phyloP scores from a whole-genome alignment of 1,140 invertebrate species.

The Samia ricini region DNA sequence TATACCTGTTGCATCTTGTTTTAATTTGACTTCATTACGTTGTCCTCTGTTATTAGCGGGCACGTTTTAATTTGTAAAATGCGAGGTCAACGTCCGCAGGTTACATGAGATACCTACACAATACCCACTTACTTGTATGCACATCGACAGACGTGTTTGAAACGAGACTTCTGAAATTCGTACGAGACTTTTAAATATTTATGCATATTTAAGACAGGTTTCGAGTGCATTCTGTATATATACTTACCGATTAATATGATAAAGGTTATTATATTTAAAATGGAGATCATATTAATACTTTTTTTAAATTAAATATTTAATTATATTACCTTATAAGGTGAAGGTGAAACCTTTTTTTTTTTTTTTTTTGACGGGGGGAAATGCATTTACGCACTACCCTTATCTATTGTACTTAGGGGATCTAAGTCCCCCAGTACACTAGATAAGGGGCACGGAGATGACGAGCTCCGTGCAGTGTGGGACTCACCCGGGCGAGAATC shows the following conservation, averaged over 20 bases:
- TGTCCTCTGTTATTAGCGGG: constrained; percentile 14
- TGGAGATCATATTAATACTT: too few species aligned
- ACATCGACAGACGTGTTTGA: neutral
- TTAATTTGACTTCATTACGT: neutral
- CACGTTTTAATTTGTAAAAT: constrained; percentile 17
- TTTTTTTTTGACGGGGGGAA: too few species aligned
- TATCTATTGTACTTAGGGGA: too few species aligned
- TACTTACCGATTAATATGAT: neutral
- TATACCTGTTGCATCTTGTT: neutral
- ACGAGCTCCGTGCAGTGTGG: too few species aligned
- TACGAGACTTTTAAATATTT: neutral
- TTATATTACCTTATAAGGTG: too few species aligned
- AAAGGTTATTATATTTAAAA: too few species aligned
- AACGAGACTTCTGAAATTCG: neutral
- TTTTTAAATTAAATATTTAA: too few species aligned
- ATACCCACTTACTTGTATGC: neutral
- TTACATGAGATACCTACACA: neutral
- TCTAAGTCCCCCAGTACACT: too few species aligned
- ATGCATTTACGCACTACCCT: too few species aligned
- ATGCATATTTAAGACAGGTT: neutral
- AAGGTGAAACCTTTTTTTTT: too few species aligned
- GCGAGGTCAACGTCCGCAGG: constrained; percentile 16
- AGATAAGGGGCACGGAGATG: too few species aligned
- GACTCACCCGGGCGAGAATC: too few species aligned
- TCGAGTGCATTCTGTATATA: neutral